These are phyloP conservation scores for Nymphalis polychloros DNA, from an alignment of 2,888 invertebrate genomes.

Conservation along the genomic window DNA sequence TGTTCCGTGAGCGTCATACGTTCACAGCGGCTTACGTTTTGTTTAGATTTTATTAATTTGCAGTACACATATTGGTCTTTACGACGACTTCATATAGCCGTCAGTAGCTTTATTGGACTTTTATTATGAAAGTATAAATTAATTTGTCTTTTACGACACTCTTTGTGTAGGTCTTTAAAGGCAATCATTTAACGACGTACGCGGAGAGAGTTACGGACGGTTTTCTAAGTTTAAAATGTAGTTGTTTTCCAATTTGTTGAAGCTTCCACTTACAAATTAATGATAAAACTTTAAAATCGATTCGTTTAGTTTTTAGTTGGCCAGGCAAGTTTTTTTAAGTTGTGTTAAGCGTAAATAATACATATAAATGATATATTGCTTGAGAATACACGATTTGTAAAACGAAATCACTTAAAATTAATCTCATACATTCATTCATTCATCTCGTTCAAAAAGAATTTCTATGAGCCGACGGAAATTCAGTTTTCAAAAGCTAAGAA, in stretches of 20 bases:
- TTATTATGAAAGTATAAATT: constrained; percentile 10
- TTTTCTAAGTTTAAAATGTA: too few relatives aligned
- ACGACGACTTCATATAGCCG: constrained; percentile 13
- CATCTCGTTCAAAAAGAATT: constrained; percentile 10
- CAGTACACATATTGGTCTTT: constrained; percentile 27
- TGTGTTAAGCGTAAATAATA: background rate
- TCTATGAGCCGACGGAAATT: constrained; percentile 14
- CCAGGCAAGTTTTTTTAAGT: background rate
- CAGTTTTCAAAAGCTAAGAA: constrained; percentile 24
- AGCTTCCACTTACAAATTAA: too few relatives aligned
- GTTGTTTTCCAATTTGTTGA: too few relatives aligned
- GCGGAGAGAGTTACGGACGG: too few relatives aligned
- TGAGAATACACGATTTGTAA: constrained; percentile 61
- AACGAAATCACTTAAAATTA: background rate
- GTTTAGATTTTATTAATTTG: constrained; percentile 65
- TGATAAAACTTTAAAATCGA: too few relatives aligned
- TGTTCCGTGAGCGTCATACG: constrained; percentile 66
- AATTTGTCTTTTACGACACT: constrained; percentile 12
- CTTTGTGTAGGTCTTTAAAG: constrained; percentile 4
- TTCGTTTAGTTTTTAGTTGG: too few relatives aligned
- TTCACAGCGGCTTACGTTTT: constrained; percentile 64
- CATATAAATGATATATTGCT: constrained; percentile 52
- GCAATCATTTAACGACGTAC: background rate
- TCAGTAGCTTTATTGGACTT: constrained; percentile 23
- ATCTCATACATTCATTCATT: constrained; percentile 8